Conservation (phyloP, 2,113 vertebrate genomes). For the Peromyscus leucopus region DNA sequence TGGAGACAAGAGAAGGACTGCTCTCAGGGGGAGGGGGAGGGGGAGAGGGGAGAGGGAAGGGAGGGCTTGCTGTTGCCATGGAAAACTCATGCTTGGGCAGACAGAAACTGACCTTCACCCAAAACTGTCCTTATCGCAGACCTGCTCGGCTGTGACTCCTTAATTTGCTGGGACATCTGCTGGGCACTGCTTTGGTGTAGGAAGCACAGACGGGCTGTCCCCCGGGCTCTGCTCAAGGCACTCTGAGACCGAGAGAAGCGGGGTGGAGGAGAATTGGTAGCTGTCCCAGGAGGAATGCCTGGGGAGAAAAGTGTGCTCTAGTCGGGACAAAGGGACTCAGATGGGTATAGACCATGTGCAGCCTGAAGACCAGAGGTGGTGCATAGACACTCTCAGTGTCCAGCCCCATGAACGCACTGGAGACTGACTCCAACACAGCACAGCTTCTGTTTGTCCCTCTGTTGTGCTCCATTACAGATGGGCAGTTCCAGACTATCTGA, state of each 20-base stretch:
- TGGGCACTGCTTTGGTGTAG: not conserved
- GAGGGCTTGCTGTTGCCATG: slow-evolving; percentile 32
- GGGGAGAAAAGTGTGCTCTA: not conserved
- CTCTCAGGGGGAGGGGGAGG: not conserved
- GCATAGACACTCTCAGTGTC: accelerated
- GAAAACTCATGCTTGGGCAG: slow-evolving; percentile 65
- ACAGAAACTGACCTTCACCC: slow-evolving; percentile 71
- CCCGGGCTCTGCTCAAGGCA: not conserved
- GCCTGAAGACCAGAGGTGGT: not conserved
- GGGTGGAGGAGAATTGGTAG: not conserved
- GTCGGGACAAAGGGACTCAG: too few species aligned
- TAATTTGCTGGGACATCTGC: not conserved
- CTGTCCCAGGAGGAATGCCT: not conserved
- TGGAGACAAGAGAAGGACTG: not conserved
- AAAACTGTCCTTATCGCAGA: slow-evolving; percentile 47
- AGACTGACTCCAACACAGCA: not conserved
- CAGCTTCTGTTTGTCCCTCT: not conserved
- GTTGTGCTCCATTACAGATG: not conserved
- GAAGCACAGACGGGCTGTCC: not conserved
- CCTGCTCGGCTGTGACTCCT: slow-evolving; percentile 43
- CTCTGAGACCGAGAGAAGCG: not conserved
- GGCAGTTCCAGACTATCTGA: not conserved
- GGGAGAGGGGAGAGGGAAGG: not conserved
- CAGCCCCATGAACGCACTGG: not conserved
- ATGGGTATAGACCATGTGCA: not conserved